phyloP scores from a whole-genome alignment of 2,888 invertebrate species.

The Dichetophora obliterata region DNA sequence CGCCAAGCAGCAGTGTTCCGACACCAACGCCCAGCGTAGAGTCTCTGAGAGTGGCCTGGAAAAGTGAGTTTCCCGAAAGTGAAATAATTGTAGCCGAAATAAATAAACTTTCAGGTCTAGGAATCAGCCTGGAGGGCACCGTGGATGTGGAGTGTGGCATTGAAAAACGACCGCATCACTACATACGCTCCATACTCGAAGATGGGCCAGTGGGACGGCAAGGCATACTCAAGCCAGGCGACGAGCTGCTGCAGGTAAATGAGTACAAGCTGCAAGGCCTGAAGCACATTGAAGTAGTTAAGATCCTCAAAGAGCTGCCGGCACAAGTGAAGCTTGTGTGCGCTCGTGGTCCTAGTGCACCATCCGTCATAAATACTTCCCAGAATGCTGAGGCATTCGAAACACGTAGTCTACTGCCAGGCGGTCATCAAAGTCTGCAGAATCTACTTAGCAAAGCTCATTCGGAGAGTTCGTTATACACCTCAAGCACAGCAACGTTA shows the following conservation, averaged over 20 bases:
- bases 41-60: conserved; percentile 84
- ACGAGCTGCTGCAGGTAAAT: conserved; percentile 97
- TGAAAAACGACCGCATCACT: conserved; percentile 98
- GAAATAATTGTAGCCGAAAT: conserved; percentile 94
- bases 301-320: conserved; percentile 93
- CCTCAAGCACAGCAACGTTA: conserved; percentile 86
- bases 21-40: conserved; percentile 76
- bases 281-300: conserved; percentile 96
- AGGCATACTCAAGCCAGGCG: conserved; percentile 91
- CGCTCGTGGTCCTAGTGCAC: conserved; percentile 77
- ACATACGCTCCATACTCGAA: conserved; percentile 94
- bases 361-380: conserved; percentile 82
- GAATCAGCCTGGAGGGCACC: conserved; percentile 97
- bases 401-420: conserved; percentile 85
- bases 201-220: conserved; percentile 97
- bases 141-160: conserved; percentile 98
- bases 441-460: conserved; percentile 93
- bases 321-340: conserved; percentile 92
- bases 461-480: conserved; percentile 93
- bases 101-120: conserved; percentile 92
- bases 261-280: conserved; percentile 91
- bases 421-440: conserved; percentile 85
- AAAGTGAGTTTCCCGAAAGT: conserved; percentile 82
- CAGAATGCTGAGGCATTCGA: conserved; percentile 85
- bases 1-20: conserved; percentile 48